Percentiles rank a stretch among this genome's conserved stretches.
Conservation (phyloP, 64 coral and sea anemone genomes). For the Dendrophyllia cribrosa region DNA sequence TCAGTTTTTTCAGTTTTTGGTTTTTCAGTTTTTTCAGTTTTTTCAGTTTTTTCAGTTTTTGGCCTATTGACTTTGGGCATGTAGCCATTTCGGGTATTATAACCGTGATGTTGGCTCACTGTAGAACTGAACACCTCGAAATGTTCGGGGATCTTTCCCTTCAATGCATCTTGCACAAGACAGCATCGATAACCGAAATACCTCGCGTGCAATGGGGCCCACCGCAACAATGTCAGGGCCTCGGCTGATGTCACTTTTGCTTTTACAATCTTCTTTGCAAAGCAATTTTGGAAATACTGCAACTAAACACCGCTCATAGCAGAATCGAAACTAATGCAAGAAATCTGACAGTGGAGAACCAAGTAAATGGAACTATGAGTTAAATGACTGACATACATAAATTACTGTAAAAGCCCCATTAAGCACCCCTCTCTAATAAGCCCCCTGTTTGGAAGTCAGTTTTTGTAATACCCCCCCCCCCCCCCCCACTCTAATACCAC, state of each 20-base stretch:
- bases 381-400: too few species aligned
- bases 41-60: too few species aligned
- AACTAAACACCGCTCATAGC: not conserved
- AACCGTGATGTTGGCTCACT: slow-evolving; percentile 2
- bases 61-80: not conserved
- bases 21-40: too few species aligned
- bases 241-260: not conserved
- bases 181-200: not conserved
- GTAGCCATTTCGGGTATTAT: not conserved
- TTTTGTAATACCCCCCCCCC: too few species aligned
- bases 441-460: too few species aligned
- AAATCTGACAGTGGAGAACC: too few species aligned
- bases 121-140: slow-evolving; percentile 6
- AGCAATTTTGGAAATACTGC: not conserved
- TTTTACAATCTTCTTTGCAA: not conserved
- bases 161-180: not conserved
- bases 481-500: too few species aligned
- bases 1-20: too few species aligned
- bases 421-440: too few species aligned
- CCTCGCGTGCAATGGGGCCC: not conserved
- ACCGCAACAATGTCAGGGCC: not conserved
- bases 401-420: too few species aligned
- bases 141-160: not conserved
- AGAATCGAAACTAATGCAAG: too few species aligned
- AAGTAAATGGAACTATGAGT: too few species aligned